Conservation (phyloP, 2,888 invertebrate species). For the Diaperis boleti region DNA sequence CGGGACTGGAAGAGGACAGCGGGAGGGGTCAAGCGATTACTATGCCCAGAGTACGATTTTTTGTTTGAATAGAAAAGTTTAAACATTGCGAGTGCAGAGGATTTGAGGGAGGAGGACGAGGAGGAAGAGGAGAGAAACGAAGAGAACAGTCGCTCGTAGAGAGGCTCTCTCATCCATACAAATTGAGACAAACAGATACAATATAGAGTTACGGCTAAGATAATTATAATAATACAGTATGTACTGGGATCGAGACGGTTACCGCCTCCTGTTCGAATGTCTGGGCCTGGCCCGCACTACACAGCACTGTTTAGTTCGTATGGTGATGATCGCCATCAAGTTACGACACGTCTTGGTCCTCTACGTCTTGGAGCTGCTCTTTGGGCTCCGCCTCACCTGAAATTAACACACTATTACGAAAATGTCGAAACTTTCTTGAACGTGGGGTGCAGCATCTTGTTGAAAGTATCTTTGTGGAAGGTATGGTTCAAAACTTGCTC, state of each 20-base stretch:
- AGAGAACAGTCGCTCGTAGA: conserved; percentile 48
- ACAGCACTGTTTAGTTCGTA: conserved; percentile 58
- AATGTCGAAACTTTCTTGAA: too few species aligned
- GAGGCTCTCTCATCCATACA: conserved; percentile 39
- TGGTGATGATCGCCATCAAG: conserved; percentile 52
- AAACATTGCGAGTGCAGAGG: conserved; percentile 32
- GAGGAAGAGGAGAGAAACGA: conserved; percentile 15
- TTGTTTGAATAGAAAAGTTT: conserved; percentile 28
- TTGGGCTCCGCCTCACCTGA: conserved; percentile 91
- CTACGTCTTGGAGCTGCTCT: conserved; percentile 92
- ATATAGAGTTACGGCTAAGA: conserved; percentile 60
- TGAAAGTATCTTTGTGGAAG: too few species aligned
- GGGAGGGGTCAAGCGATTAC: conserved; percentile 18
- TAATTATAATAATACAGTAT: conserved; percentile 65
- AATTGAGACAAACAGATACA: conserved; percentile 55
- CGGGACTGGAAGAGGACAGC: not conserved
- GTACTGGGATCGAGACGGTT: conserved; percentile 55
- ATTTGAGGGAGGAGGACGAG: not conserved
- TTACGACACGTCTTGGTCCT: conserved; percentile 97
- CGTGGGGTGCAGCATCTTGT: too few species aligned
- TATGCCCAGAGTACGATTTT: conserved; percentile 29
- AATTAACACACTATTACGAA: conserved; percentile 60
- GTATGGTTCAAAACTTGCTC: too few species aligned
- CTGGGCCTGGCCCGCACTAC: conserved; percentile 53
- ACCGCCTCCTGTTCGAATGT: conserved; percentile 36